Evolutionary conservation across 2,113 vertebrate genomes (phyloP).

Genomic region (Paraplagusia blochii): DNA sequence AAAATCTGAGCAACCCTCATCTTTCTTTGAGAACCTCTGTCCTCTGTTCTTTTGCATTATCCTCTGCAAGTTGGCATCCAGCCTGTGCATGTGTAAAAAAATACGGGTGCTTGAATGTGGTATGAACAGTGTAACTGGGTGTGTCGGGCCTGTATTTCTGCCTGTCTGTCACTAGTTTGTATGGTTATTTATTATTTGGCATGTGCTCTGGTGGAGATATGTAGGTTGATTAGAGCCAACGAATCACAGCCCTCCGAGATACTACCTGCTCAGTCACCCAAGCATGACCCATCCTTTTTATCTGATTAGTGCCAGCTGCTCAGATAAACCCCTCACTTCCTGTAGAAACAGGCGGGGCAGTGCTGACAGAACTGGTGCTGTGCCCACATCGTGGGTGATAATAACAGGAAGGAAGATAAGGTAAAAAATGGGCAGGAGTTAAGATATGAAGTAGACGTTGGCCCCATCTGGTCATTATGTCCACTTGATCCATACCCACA

Average conservation of each 20-base stretch:
- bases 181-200: slow-evolving; percentile 55
- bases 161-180: slow-evolving; percentile 36
- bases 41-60: slow-evolving; percentile 15
- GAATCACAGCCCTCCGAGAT: slow-evolving; percentile 15
- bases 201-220: slow-evolving; percentile 50
- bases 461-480: not conserved
- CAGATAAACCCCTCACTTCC: slow-evolving; percentile 60
- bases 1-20: slow-evolving; percentile 32
- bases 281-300: slow-evolving; percentile 50
- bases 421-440: slow-evolving; percentile 2
- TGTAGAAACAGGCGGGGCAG: slow-evolving; percentile 42
- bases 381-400: slow-evolving; percentile 20
- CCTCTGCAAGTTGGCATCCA: slow-evolving; percentile 14
- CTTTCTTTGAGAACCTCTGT: slow-evolving; percentile 13
- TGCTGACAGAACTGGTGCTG: not conserved
- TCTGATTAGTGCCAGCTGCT: slow-evolving; percentile 60
- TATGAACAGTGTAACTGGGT: slow-evolving; percentile 14
- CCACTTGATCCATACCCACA: too few species aligned
- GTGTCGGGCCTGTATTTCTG: slow-evolving; percentile 18
- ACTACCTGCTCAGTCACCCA: slow-evolving; percentile 59
- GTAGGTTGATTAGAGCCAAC: slow-evolving; percentile 48
- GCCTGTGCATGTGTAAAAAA: slow-evolving; percentile 20
- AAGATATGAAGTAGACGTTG: slow-evolving; percentile 17
- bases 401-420: slow-evolving; percentile 1
- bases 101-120: slow-evolving; percentile 20